Evolutionary conservation across 2,113 vertebrate species (phyloP).

Genomic region (Takifugu flavidus): DNA sequence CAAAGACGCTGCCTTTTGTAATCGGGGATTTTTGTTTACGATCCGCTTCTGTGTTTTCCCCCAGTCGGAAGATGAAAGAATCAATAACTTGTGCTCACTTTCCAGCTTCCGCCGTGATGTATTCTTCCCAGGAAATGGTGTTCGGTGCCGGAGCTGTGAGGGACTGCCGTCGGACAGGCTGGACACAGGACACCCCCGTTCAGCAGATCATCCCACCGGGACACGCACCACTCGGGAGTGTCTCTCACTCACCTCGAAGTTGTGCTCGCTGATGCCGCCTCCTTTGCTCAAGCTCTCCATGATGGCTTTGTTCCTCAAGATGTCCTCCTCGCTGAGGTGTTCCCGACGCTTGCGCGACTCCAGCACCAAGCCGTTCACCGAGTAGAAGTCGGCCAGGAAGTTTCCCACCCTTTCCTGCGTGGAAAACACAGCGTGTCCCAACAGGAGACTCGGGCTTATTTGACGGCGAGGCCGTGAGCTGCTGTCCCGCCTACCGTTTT

Average conservation of each 20-base stretch:
- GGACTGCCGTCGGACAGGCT: conserved; percentile 88
- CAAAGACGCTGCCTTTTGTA: conserved; percentile 8
- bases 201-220: too few species aligned
- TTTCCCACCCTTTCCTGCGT: conserved; percentile 92
- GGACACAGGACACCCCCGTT: conserved; percentile 8
- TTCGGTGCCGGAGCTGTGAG: conserved; percentile 86
- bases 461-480: too few species aligned
- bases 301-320: conserved; percentile 96
- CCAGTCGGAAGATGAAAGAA: conserved; percentile 13
- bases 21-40: neutral
- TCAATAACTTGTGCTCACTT: conserved; percentile 76
- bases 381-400: conserved; percentile 95
- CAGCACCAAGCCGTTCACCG: conserved; percentile 92
- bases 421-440: neutral
- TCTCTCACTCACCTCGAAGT: conserved; percentile 83
- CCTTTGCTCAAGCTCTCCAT: conserved; percentile 99
- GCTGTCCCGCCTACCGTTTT: conserved; percentile 81
- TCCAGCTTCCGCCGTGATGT: conserved; percentile 90
- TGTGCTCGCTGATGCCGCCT: conserved; percentile 92
- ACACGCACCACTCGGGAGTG: too few species aligned
- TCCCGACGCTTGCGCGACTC: conserved; percentile 96
- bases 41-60: conserved; percentile 10
- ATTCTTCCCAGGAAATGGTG: conserved; percentile 95
- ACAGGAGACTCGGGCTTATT: too few species aligned
- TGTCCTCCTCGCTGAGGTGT: conserved; percentile 96